Evolutionary conservation across 1,140 invertebrate species (phyloP).

Genomic region (Spodoptera frugiperda): DNA sequence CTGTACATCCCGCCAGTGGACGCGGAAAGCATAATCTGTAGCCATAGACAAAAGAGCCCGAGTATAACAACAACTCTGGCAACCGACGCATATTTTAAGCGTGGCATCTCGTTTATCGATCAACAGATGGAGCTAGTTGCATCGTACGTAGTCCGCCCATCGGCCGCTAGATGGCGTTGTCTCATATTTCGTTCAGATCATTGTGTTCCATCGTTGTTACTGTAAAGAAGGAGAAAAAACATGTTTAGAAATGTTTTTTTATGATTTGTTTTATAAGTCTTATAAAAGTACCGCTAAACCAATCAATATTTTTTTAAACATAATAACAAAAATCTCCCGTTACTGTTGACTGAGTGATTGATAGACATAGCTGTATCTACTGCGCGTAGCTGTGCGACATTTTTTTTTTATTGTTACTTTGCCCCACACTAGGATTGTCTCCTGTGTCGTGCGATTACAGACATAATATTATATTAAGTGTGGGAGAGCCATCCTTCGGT

Average conservation of each 20-base stretch:
- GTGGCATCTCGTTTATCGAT: slow-evolving; percentile 65
- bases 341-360: too few relatives aligned
- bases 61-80: slow-evolving; percentile 73
- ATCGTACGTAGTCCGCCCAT: slow-evolving; percentile 51
- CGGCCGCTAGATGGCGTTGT: slow-evolving; percentile 48
- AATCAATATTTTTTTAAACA: not conserved
- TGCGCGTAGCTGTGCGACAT: too few relatives aligned
- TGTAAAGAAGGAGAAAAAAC: slow-evolving; percentile 14
- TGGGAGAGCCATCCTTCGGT: too few relatives aligned
- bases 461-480: too few relatives aligned
- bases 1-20: slow-evolving; percentile 68
- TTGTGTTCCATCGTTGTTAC: slow-evolving; percentile 10
- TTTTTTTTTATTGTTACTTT: too few relatives aligned
- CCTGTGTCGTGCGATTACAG: too few relatives aligned
- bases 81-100: slow-evolving; percentile 76
- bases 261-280: not conserved
- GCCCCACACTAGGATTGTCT: too few relatives aligned
- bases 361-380: too few relatives aligned
- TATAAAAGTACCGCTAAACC: not conserved
- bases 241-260: not conserved
- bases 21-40: slow-evolving; percentile 79
- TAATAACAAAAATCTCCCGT: not conserved
- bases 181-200: slow-evolving; percentile 26
- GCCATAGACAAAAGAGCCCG: slow-evolving; percentile 76
- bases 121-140: slow-evolving; percentile 50